Evolutionary conservation across 2,888 invertebrate species (phyloP).

Genomic region (Microctonus aethiopoides): DNA sequence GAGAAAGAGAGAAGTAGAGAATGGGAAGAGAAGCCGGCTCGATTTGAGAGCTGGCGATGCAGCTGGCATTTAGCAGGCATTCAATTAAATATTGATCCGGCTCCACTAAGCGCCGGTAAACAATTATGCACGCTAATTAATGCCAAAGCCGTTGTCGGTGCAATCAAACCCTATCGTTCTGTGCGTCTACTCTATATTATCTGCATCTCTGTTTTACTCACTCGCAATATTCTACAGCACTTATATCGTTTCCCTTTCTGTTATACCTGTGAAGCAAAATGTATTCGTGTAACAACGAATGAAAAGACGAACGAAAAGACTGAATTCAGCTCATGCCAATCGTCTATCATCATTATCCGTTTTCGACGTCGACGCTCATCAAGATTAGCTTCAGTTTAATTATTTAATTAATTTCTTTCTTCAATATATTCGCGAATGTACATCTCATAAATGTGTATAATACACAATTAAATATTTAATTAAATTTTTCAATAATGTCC

Average conservation of each 20-base stretch:
- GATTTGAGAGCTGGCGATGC: slow-evolving; percentile 55
- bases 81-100: slow-evolving; percentile 66
- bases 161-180: slow-evolving; percentile 60
- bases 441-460: background rate
- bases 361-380: background rate
- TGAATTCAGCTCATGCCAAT: background rate
- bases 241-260: too few species aligned
- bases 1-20: slow-evolving; percentile 36
- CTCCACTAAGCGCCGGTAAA: slow-evolving; percentile 63
- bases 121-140: slow-evolving; percentile 66
- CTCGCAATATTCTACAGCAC: background rate
- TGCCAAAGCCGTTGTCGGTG: slow-evolving; percentile 57
- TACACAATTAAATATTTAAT: background rate
- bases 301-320: slow-evolving; percentile 53
- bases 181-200: slow-evolving; percentile 11
- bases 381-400: background rate
- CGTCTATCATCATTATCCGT: background rate
- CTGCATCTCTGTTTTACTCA: slow-evolving; percentile 16
- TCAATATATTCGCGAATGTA: background rate
- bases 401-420: background rate
- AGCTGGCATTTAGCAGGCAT: slow-evolving; percentile 62
- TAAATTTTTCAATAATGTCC: background rate
- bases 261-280: background rate
- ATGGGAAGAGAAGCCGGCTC: slow-evolving; percentile 43
- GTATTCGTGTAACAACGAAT: slow-evolving; percentile 40